Conservation (phyloP, 2,888 invertebrate genomes). For the Trichacis sp. region DNA sequence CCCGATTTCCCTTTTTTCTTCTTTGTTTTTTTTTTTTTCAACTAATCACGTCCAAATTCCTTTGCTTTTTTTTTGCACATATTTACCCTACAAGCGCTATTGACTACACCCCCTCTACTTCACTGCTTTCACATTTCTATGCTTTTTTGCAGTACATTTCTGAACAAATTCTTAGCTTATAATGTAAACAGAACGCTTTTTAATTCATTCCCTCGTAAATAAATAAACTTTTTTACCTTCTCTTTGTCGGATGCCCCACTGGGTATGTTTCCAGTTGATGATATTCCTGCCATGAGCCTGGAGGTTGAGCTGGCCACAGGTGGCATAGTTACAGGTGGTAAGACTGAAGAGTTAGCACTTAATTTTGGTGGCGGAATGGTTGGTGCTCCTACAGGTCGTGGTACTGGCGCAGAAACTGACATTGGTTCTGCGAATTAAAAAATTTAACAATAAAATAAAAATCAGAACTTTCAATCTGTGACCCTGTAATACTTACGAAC, state of each 20-base stretch:
- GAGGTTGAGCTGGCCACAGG: slow-evolving; percentile 70
- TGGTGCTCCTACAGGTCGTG: slow-evolving; percentile 58
- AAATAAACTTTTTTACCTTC: slow-evolving; percentile 74
- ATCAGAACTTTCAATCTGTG: neutral
- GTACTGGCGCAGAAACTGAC: slow-evolving; percentile 56
- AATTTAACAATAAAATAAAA: slow-evolving; percentile 7
- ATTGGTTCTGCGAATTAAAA: slow-evolving; percentile 44
- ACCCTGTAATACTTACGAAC: slow-evolving; percentile 59
- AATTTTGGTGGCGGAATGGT: slow-evolving; percentile 52
- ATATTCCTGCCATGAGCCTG: slow-evolving; percentile 73
- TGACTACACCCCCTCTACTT: too few species aligned
- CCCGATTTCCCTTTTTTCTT: too few species aligned
- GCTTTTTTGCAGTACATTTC: too few species aligned
- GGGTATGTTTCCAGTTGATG: slow-evolving; percentile 72
- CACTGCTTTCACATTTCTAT: too few species aligned
- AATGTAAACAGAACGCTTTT: too few species aligned
- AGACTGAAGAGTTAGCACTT: slow-evolving; percentile 46
- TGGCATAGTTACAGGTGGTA: slow-evolving; percentile 44
- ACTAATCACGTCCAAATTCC: too few species aligned
- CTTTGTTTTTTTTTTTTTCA: too few species aligned
- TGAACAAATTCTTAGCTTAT: too few species aligned
- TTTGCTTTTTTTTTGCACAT: too few species aligned
- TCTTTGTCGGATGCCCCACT: slow-evolving; percentile 93
- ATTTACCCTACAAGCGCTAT: too few species aligned
- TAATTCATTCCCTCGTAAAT: too few species aligned